A percentile compares a stretch with the other conserved stretches of the same genome.
Conservation (phyloP, 2,888 invertebrate genomes). For the Cephalotes varians region DNA sequence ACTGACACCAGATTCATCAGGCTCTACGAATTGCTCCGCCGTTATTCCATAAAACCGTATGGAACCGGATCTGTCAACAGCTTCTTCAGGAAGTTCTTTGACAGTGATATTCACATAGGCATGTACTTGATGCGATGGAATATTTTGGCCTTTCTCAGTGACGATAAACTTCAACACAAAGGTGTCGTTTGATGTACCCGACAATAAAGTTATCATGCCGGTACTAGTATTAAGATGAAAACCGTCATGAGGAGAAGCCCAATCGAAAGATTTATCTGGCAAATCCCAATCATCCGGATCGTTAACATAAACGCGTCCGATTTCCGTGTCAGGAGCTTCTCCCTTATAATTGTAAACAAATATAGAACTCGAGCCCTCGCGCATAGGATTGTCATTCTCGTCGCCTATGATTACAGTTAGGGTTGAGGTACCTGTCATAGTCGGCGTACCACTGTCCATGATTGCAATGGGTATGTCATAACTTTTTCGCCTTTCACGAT, state of each 20-base stretch:
- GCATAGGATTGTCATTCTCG: slow-evolving; percentile 96
- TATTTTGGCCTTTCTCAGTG: slow-evolving; percentile 89
- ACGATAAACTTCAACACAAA: slow-evolving; percentile 92
- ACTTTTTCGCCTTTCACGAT: slow-evolving; percentile 95
- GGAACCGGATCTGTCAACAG: slow-evolving; percentile 96
- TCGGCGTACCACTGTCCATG: slow-evolving; percentile 93
- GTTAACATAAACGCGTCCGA: slow-evolving; percentile 97
- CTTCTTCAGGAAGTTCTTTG: slow-evolving; percentile 95
- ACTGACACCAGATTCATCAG: slow-evolving; percentile 88
- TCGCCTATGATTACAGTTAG: slow-evolving; percentile 97
- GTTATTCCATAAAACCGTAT: slow-evolving; percentile 93
- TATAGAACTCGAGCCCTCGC: slow-evolving; percentile 94
- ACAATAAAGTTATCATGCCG: slow-evolving; percentile 95
- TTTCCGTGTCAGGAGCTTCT: slow-evolving; percentile 92
- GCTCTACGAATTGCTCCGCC: slow-evolving; percentile 94
- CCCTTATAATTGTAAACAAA: slow-evolving; percentile 98
- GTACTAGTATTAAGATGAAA: slow-evolving; percentile 92
- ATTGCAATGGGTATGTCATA: slow-evolving; percentile 96
- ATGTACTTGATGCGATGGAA: slow-evolving; percentile 90
- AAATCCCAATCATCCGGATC: slow-evolving; percentile 99
- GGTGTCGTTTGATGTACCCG: slow-evolving; percentile 91
- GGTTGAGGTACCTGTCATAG: slow-evolving; percentile 92
- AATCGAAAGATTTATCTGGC: slow-evolving; percentile 94
- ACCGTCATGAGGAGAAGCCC: slow-evolving; percentile 88
- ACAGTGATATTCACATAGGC: slow-evolving; percentile 96